Percentiles rank a stretch among this genome's conserved stretches.
These are phyloP conservation scores for Tetheella fluctuosa DNA, from an alignment of 2,888 invertebrate genomes.

Conservation along the genomic window DNA sequence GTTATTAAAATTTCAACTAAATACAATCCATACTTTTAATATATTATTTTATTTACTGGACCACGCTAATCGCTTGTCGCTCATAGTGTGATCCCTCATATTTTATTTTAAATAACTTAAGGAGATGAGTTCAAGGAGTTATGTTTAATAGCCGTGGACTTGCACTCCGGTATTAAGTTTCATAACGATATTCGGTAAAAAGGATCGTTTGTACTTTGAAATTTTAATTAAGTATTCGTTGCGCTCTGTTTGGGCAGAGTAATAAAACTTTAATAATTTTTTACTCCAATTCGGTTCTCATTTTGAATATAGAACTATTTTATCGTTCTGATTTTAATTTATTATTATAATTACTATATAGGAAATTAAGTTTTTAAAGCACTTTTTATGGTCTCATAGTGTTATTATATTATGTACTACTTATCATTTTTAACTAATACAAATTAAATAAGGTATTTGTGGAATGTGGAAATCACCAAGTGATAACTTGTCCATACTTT, in stretches of 20 bases:
- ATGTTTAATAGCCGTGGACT: constrained; percentile 51
- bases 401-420: no score
- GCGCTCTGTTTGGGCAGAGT: constrained; percentile 56
- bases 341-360: not conserved
- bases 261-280: constrained; percentile 48
- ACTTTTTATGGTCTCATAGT: not conserved
- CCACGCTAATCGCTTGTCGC: constrained; percentile 18
- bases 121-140: constrained; percentile 55
- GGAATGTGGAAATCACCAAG: not conserved
- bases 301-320: constrained; percentile 22
- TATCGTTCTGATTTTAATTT: constrained; percentile 5
- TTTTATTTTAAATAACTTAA: constrained; percentile 65
- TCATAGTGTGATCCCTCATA: constrained; percentile 33
- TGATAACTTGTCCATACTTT: not conserved
- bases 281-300: constrained; percentile 29
- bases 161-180: constrained; percentile 43
- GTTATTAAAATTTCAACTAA: not conserved
- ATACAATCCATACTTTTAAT: not conserved
- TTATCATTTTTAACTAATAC: not conserved
- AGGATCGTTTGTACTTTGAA: constrained; percentile 54
- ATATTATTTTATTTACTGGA: not conserved
- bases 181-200: constrained; percentile 52
- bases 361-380: not conserved
- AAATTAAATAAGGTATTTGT: not conserved
- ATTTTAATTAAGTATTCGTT: constrained; percentile 74